Base-by-base conservation (phyloP, 2,888 invertebrate genomes). In the Elysia crispata region DNA sequence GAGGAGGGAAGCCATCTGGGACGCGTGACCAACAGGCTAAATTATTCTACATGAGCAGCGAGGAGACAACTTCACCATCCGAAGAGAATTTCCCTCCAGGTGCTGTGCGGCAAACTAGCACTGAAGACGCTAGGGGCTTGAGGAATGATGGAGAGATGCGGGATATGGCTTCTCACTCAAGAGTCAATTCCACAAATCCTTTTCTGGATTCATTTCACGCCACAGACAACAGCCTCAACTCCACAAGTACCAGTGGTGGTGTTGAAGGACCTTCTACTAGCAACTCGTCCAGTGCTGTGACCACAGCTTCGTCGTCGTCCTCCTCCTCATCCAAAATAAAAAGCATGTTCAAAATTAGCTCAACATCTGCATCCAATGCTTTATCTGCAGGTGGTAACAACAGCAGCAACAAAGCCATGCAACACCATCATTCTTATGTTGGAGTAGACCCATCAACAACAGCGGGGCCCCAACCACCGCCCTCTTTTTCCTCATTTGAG, bases 31-130 rank as follows among this genome's bases (percentile, higher is more conserved):
- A 76, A 66, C 69, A 33, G 13, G 30, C 13, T 3, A 77, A 41
- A 30, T 28, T 89, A 76, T 89, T 89, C 82, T 89, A 89, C 81
- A 87, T 87, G 83, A 89, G 89, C 78, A 90, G 90, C 78, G 89
- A 88, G 69, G 89, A 89, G 64, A 87, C 86, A 25, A 5, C 15
- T 62, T 23, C 28, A 30, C 30, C 60, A 60, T 25, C 28, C 60
- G 5, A 60, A 31, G n/a, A 33, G 23, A 76, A 31, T 23, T 31
- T 77, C 67, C 49, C 57, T 3, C 3, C 41, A 6, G 66, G 62
- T 70, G 70, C 8, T 18, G 67, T 18, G 15, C 3, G 23, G 28
- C 8, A 23, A 23, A n/a, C 8, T 28, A 23, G 25, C 25, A 25
- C 6, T 25, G 67, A 18, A 8, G 25, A 18, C 5, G 67, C 6